A percentile compares a stretch with the other conserved stretches of the same genome.
phyloP scores from a whole-genome alignment of 2,797 vertebrate genomes.

The Eulemur rubriventer region DNA sequence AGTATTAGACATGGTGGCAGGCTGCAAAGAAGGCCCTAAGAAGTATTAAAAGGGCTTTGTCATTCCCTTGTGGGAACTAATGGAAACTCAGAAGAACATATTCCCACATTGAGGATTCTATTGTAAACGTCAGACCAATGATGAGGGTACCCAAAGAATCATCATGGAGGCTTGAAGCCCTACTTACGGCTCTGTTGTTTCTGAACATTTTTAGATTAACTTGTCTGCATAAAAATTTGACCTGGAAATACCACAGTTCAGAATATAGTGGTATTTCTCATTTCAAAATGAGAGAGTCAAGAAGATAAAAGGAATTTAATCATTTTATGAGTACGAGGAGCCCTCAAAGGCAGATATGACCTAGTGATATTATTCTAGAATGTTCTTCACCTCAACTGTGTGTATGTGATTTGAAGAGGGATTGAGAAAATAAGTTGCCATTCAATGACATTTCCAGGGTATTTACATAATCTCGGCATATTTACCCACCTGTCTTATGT shows the following conservation, averaged over 20 bases:
- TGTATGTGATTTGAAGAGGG: neutral
- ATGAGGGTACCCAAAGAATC: neutral
- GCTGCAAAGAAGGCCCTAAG: neutral
- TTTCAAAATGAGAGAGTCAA: neutral
- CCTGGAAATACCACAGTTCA: neutral
- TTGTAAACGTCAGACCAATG: slow-evolving; percentile 10
- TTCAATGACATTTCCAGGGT: neutral
- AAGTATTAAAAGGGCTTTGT: slow-evolving; percentile 36
- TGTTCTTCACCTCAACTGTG: neutral
- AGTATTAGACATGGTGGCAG: slow-evolving; percentile 22
- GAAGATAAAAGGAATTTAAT: neutral
- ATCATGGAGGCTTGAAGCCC: neutral
- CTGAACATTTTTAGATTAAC: neutral
- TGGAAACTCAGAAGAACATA: neutral
- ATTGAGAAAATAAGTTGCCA: slow-evolving; percentile 22
- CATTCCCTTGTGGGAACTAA: neutral
- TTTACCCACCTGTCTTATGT: neutral
- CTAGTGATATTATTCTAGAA: slow-evolving; percentile 1
- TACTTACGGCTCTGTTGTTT: neutral
- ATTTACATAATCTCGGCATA: neutral
- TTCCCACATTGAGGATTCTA: slow-evolving; percentile 15
- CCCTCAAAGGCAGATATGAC: neutral
- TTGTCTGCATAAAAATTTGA: neutral
- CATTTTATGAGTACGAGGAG: neutral
- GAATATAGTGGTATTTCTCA: slow-evolving; percentile 23